Conservation (phyloP, 2,113 vertebrate genomes). For the Silurus glanis region DNA sequence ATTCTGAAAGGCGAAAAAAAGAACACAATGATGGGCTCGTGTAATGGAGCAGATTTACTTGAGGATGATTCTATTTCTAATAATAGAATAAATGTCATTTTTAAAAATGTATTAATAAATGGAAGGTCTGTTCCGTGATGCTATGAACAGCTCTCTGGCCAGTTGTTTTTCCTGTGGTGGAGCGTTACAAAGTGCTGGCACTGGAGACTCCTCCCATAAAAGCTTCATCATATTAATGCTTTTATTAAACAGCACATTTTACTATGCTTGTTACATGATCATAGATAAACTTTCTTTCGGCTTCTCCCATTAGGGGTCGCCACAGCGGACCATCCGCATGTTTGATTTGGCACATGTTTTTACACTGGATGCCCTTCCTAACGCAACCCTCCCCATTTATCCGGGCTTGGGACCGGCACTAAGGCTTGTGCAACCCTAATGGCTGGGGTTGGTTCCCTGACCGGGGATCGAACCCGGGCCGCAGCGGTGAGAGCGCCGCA, state of each 20-base stretch:
- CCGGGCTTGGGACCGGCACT: too few species aligned
- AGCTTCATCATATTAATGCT: neutral
- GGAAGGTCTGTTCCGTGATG: neutral
- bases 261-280: too few species aligned
- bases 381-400: too few species aligned
- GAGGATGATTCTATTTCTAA: neutral
- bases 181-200: neutral
- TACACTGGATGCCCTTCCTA: too few species aligned
- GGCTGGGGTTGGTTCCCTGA: too few species aligned
- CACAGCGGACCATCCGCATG: too few species aligned
- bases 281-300: too few species aligned
- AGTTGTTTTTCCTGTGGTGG: neutral
- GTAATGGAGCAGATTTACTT: neutral
- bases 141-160: neutral
- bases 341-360: too few species aligned
- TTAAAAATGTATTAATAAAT: neutral
- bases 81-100: neutral
- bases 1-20: neutral
- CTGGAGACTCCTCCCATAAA: neutral
- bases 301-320: too few species aligned
- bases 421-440: too few species aligned
- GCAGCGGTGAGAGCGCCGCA: too few species aligned
- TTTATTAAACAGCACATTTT: neutral
- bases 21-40: neutral
- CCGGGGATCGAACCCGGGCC: too few species aligned